These are phyloP conservation scores for Molossus alvarezi DNA, from an alignment of 2,797 vertebrate genomes.

Conservation along the genomic window DNA sequence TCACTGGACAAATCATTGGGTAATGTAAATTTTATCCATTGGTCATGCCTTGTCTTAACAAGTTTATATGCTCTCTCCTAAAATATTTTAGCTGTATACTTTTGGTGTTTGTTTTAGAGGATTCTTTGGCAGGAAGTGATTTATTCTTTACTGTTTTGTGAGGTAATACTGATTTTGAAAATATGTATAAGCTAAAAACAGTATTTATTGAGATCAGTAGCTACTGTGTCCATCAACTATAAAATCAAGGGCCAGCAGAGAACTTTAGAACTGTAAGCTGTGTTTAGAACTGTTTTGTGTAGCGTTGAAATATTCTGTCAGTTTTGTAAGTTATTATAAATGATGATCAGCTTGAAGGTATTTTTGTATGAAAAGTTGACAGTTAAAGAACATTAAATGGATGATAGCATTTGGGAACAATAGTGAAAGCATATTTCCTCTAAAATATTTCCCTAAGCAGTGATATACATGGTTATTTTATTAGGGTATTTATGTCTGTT, in stretches of 20 bases:
- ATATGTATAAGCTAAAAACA: slow-evolving; percentile 76
- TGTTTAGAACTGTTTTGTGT: slow-evolving; percentile 78
- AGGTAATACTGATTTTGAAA: slow-evolving; percentile 74
- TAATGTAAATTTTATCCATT: slow-evolving; percentile 69
- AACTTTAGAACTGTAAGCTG: slow-evolving; percentile 78
- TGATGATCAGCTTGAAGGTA: slow-evolving; percentile 70
- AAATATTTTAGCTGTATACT: slow-evolving; percentile 72
- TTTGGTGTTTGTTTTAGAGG: slow-evolving; percentile 78
- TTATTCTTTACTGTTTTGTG: slow-evolving; percentile 79
- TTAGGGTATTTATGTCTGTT: slow-evolving; percentile 44
- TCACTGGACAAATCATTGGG: slow-evolving; percentile 55
- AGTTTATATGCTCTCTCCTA: slow-evolving; percentile 53
- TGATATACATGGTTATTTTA: slow-evolving; percentile 56
- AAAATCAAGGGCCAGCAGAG: slow-evolving; percentile 74
- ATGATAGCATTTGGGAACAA: slow-evolving; percentile 59
- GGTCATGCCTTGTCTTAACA: slow-evolving; percentile 66
- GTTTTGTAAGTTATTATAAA: slow-evolving; percentile 81
- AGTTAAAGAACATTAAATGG: slow-evolving; percentile 64
- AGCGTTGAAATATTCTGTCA: slow-evolving; percentile 75
- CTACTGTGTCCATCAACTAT: slow-evolving; percentile 69
- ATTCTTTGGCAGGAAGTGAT: slow-evolving; percentile 73
- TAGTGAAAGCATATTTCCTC: slow-evolving; percentile 66
- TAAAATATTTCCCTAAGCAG: slow-evolving; percentile 60
- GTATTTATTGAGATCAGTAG: slow-evolving; percentile 78
- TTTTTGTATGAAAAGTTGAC: slow-evolving; percentile 81